Evolutionary conservation across 2,888 invertebrate genomes (phyloP), one percentile per base, ranked within the genome.

Genomic region (Neelides folsomi): DNA sequence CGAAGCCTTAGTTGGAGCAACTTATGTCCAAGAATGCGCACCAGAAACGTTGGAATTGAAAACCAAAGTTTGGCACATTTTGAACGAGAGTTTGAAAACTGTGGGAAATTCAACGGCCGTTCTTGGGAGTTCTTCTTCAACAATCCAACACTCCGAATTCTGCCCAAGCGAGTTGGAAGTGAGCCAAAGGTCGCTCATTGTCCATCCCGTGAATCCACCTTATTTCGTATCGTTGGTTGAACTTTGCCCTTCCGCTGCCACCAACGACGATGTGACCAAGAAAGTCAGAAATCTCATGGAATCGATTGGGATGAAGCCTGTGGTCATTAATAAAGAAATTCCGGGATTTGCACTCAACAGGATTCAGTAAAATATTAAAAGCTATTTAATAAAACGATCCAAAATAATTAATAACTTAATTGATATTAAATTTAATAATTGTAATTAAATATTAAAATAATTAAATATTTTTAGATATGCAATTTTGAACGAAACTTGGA

Each of bases 171-270:
- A 80, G 39, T 71, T 97, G 54, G 81, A 79, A 64, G 83, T 94
- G 68, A 75, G 75, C 52, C 70, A 70, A 57, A 77, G 85, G 74
- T 76, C 83, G 34, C 76, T 88, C 47, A 87, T 93, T 12, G 86
- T 87, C 0, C 94, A 95, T 72, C 95, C 94, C n/a, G 88, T 93
- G 2, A 95, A 95, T 71, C 95, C 95, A 5, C 95, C 95, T 0
- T 94, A 94, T 70, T 94, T 90, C 69, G 88, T 93, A 19, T 92
- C 93, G 0, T 73, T 95, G 42, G 89, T 93, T 1, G 95, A 97
- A 74, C 76, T 97, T 12, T 87, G 94, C 0, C 94, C 94, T 0
- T 87, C 93, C 0, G 87, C 90, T 4, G 93, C 90, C 89, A 95
- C 95, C 0, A 79, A 82, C 48, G 76, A 81, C 0, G 82, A 82